Evolutionary conservation across 2,888 invertebrate species (phyloP), one percentile per base, ranked within the genome.

Genomic region (Drosophila cracens): DNA sequence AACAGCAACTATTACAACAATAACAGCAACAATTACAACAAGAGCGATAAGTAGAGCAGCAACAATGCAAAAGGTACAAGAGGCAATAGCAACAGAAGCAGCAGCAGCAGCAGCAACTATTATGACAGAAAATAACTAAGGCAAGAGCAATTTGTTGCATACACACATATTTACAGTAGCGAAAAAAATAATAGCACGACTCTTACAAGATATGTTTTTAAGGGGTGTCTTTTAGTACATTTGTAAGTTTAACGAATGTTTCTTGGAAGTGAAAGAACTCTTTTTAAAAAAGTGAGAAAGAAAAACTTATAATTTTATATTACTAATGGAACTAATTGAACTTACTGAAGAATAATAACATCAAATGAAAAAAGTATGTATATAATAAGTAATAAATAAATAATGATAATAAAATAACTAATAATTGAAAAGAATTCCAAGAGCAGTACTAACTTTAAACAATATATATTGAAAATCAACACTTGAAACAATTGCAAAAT

Each of bases 121-220:
- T 85, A 87, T 86, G 85, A 81, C 89, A 89, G 85, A 74, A 82
- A 79, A 77, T 77, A 74, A 72, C 87, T 66, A 74, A 82, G 66
- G 71, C 87, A 87, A 86, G 75, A 78, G 76, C 82, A 84, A 89
- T 86, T 84, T 86, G 89, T 78, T 89, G 76, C 80, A 82, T 57
- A 76, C 52, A 82, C 68, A 74, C 51, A 79, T 36, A 75, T 27
- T 59, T 40, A 54, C 18, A 25, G 25, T 27, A 4, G 25, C 25
- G 25, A 25, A 16, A 4, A 8, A 16, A 4, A 16, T 16, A 25
- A 25, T 46, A 4, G 4, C 8, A 16, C 16, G 2, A 46, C 25
- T 46, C 16, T 8, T 8, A 2, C 4, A 16, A 46, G 4, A 46
- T 8, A 16, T 46, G 25, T 25, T 38, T 38, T 38, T 4, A 4